These are phyloP conservation scores for Ethmia dodecea DNA, from an alignment of 2,888 invertebrate species.

Conservation along the genomic window DNA sequence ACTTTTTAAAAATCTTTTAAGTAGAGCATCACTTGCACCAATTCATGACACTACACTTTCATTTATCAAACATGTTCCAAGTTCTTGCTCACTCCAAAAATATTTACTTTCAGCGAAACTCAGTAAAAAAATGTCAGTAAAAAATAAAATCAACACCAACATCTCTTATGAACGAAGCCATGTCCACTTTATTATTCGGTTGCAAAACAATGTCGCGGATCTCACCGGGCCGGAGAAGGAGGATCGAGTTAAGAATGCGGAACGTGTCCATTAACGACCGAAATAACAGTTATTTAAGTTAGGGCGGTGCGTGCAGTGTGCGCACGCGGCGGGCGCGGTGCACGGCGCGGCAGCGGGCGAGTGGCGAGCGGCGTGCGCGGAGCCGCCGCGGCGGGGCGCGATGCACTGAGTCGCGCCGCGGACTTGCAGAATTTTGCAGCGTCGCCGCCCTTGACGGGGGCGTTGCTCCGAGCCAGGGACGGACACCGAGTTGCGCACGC, in stretches of 20 bases:
- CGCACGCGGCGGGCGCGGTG: slow-evolving; percentile 15
- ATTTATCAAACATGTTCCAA: slow-evolving; percentile 53
- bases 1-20: slow-evolving; percentile 38
- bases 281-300: slow-evolving; percentile 73
- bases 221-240: slow-evolving; percentile 36
- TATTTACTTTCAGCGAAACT: slow-evolving; percentile 54
- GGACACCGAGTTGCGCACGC: slow-evolving; percentile 69
- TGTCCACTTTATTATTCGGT: slow-evolving; percentile 36
- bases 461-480: slow-evolving; percentile 77
- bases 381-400: slow-evolving; percentile 75
- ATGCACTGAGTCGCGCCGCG: slow-evolving; percentile 72
- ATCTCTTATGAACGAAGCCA: slow-evolving; percentile 40
- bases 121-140: slow-evolving; percentile 30
- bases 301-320: slow-evolving; percentile 52
- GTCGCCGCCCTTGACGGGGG: slow-evolving; percentile 78
- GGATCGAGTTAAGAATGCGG: slow-evolving; percentile 63
- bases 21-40: slow-evolving; percentile 47
- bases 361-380: slow-evolving; percentile 60
- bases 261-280: slow-evolving; percentile 70
- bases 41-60: slow-evolving; percentile 65
- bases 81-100: slow-evolving; percentile 55
- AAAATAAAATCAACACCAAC: slow-evolving; percentile 38
- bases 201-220: slow-evolving; percentile 34
- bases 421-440: slow-evolving; percentile 75
- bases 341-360: slow-evolving; percentile 42